Conservation (phyloP, 1,140 invertebrate species). For the Drosophila hydei region DNA sequence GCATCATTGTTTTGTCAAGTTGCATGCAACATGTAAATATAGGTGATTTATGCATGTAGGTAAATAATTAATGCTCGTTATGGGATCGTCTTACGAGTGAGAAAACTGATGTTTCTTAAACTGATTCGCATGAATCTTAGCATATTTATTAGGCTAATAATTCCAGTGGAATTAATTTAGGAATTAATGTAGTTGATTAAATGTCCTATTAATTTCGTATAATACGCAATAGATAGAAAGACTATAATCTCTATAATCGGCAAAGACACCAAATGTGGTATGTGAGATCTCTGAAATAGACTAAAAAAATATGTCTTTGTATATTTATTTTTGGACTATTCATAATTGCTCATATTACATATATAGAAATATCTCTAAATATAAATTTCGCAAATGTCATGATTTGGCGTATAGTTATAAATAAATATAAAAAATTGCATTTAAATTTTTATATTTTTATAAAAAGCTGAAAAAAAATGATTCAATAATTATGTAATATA, state of each 20-base stretch:
- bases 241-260: too few species aligned
- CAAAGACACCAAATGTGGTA: too few species aligned
- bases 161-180: too few species aligned
- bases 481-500: too few species aligned
- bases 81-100: background rate
- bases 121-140: background rate
- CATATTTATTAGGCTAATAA: too few species aligned
- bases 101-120: background rate
- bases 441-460: too few species aligned
- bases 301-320: too few species aligned
- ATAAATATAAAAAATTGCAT: background rate
- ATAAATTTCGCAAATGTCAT: background rate
- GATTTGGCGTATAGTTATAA: background rate
- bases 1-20: slow-evolving; percentile 32
- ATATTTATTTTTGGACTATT: background rate
- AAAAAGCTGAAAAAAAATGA: too few species aligned
- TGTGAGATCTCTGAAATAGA: too few species aligned
- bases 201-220: too few species aligned
- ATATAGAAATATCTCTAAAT: background rate
- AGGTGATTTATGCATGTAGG: slow-evolving; percentile 7
- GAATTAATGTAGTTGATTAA: too few species aligned
- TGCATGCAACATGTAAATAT: slow-evolving; percentile 28
- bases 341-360: background rate
- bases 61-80: slow-evolving; percentile 14
- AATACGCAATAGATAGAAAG: too few species aligned